Base-by-base conservation (phyloP, 1,140 invertebrate species). In the Contarinia nasturtii region DNA sequence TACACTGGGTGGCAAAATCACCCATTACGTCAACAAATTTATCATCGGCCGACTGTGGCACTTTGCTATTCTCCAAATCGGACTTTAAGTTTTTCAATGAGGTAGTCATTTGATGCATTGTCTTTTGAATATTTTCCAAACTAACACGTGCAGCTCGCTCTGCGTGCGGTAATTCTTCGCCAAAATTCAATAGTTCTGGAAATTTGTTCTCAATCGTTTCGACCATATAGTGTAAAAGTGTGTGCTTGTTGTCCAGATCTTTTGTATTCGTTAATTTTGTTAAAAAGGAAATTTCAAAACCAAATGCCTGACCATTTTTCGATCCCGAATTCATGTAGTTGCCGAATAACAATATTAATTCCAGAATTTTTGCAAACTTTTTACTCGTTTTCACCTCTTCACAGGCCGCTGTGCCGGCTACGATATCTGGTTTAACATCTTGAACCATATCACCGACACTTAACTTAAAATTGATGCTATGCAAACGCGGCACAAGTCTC, bases 291-390 rank as follows among this genome's bases (percentile, higher is more conserved):
- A 98, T 93, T 65, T 98, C 92, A 66, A 97, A 98, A 5, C 89
- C 95, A 56, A 90, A 83, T 2, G 91, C 89, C 55, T 89, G 83
- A 8, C 81, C 91, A 60, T 95, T 95, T 53, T 80, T 82, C 1
- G 89, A 91, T 0, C 92, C 91, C 2, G 86, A 79, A 63, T 96
- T 96, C 80, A 97, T 87, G 54, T 87, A 91, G 68, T 96, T 98
- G 15, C 92, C 92, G 21, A 96, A 67, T 10, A 95, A 63, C 0
- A 98, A 69, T 49, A 98, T 79, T 1, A 97, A 64, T 63, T 96
- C 86, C 5, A 98, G 65, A 15, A 98, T 79, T 57, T 80, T 82
- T 0, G 80, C 77, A 65, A 98, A 95, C 55, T 92, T 95, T 56
- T 77, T 77, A 55, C 89, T 95, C 8, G 72, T 75, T 52, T 81